Base-by-base conservation (phyloP, 2,113 vertebrate genomes). In the Eira barbara region DNA sequence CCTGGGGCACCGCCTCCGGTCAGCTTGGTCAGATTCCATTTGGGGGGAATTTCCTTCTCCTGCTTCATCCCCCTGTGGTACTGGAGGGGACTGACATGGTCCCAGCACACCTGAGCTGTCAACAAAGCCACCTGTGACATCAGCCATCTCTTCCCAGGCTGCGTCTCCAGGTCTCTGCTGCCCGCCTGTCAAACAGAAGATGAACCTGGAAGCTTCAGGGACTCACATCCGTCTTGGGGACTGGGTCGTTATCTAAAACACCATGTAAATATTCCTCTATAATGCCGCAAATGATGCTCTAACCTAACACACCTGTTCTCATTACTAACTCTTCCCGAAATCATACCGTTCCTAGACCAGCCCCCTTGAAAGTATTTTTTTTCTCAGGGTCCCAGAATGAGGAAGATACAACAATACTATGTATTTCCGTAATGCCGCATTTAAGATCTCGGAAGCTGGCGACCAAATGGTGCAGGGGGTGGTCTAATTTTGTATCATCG, bases 51-150 rank as follows among this genome's bases (percentile, higher is more conserved):
- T 18, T 45, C 57, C 20, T 27, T 25, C 79, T 65, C 52, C 45
- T 49, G 36, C 17, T 55, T 61, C 42, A 6, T 42, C 78, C 18
- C 49, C 59, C 6, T 11, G 31, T 47, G 59, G 14, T 14, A 10
- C 42, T 9, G 11, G 8, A 45, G 42, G 25, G 47, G 4, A 13
- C 10, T 6, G 4, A 6, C 14, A 1, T 23, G 47, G 47, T 47
- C 39, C 67, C 49, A 23, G 20, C 23, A 55, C 42, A 27, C 18
- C 23, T 36, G 13, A 27, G 4, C 8, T 63, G 49, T 65, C 67
- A 29, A n/a, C 80, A 87, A 25, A 87, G 89, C 61, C 59, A 39
- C 45, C 73, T 93, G 67, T 93, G 96, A 90, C 65, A 63, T 95
- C 73, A 90, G 18, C 74, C 5, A 1, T 10, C 7, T 20, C 21